Base-by-base conservation (phyloP, 2,797 vertebrate genomes). In the Pyrrhura leucotis region DNA sequence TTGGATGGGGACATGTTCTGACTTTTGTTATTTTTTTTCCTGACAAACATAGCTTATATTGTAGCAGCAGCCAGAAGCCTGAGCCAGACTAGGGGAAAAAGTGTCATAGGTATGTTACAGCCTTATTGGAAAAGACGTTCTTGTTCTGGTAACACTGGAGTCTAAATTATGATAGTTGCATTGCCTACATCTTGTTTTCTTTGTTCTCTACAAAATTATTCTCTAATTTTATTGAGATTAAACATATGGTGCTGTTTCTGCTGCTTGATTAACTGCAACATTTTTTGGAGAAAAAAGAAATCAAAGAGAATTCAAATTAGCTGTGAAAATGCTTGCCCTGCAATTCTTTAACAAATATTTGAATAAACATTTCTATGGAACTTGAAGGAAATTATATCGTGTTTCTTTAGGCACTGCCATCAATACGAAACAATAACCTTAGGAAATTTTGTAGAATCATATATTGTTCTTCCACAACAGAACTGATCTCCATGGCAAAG, bases 271-370 rank as follows among this genome's bases (percentile, higher is more conserved):
- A 89, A 85, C 76, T 78, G 65, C 28, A 88, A 78, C 48, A 72
- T 88, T 88, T 91, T 62, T 62, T 89, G 7, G 78, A 87, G 33
- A 66, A 26, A 81, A 69, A 10, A 87, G 23, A 93, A 95, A 92
- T 83, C 48, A 85, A 87, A 95, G 71, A 74, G 18, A 72, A 81
- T 89, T 94, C 58, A 84, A 94, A 96, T 85, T 94, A 88, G 33
- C 73, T 93, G 68, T 86, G 66, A 93, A 96, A 94, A 93, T 33
- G 17, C 72, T 89, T 78, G 31, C 76, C 66, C 19, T 53, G 50
- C 2, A 21, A 63, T 78, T 93, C 51, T 87, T 90, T 65, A 90
- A 79, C 45, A 89, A 96, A 89, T 90, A 88, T 69, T 95, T 86
- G 45, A 94, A 80, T 40, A 78, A 78, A 80, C 14, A n/a, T 95